Conservation (phyloP, 1,140 invertebrate species). For the Bombyx mori region ASM3026992v2 NC_085133.1:7897001-7897500, state of each 20-base stretch:
- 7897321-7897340: constrained; percentile 59
- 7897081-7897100: constrained; percentile 59
- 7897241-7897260: background rate
- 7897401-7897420: constrained; percentile 42
- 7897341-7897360: constrained; percentile 60
- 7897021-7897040: constrained; percentile 14
- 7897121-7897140: constrained; percentile 39
- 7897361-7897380: constrained; percentile 57
- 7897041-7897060: constrained; percentile 24
- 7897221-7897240: constrained; percentile 8
- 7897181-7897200: constrained; percentile 46
- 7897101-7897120: constrained; percentile 53
- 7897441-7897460: background rate
- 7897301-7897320: constrained; percentile 48
- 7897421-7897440: constrained; percentile 1
- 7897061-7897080: constrained; percentile 36
- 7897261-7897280: no score
- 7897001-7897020: constrained; percentile 19
- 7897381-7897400: constrained; percentile 57
- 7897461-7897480: constrained; percentile 35
- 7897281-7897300: constrained; percentile 17
- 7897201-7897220: constrained; percentile 26
- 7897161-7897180: constrained; percentile 60
- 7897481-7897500: constrained; percentile 59
- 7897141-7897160: constrained; percentile 64